A percentile compares a stretch with the other conserved stretches of the same genome.
These are phyloP conservation scores for Aspidapion aeneum DNA, from an alignment of 2,888 invertebrate species.

Conservation along the genomic window DNA sequence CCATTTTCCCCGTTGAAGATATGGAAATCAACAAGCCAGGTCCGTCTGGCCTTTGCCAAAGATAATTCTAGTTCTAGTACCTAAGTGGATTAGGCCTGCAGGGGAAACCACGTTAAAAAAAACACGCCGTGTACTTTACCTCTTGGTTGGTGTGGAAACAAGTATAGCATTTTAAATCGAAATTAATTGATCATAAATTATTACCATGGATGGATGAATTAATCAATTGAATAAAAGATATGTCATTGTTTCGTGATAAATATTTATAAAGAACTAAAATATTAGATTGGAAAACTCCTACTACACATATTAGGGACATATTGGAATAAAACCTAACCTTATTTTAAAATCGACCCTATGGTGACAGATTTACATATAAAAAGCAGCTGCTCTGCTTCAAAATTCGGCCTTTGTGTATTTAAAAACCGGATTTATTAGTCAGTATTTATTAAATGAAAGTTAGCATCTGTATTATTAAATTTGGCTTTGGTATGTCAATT, in stretches of 20 bases:
- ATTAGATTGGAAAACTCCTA: neutral
- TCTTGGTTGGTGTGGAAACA: neutral
- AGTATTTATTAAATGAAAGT: no score
- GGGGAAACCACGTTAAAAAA: neutral
- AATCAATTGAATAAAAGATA: no score
- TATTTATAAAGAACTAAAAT: neutral
- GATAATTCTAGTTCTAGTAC: neutral
- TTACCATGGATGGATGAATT: neutral
- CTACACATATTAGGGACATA: no score
- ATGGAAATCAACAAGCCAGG: no score
- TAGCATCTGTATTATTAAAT: no score
- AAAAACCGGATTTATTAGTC: no score
- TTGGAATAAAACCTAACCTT: no score
- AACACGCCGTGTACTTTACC: neutral
- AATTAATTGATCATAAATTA: neutral
- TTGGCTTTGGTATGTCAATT: no score
- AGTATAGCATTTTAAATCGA: neutral
- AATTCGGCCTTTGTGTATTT: no score
- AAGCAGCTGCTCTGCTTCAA: no score
- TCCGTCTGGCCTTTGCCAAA: neutral
- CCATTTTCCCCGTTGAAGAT: conserved; percentile 5
- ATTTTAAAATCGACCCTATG: no score
- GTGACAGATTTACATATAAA: no score
- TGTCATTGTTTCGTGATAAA: neutral
- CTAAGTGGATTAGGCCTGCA: neutral